Evolutionary conservation across 1,140 invertebrate genomes (phyloP), one percentile per base, ranked within the genome.

Genomic region (Lithobius niger): DNA sequence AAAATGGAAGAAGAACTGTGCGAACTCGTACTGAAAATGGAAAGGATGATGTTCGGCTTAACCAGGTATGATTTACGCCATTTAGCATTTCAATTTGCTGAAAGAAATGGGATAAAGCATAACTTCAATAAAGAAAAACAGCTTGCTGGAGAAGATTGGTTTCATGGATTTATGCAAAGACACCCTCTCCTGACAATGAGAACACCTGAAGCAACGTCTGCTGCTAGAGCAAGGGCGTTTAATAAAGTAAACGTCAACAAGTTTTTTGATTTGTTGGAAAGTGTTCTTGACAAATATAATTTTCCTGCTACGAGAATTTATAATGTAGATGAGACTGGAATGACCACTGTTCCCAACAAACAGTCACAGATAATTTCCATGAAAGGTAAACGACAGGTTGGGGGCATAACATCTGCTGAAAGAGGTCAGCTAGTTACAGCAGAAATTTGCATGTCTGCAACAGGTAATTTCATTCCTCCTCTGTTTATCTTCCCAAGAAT

Each of bases 221-320:
- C 25, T 16, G 31, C 53, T 2, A 10, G 53, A 26, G 40, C 52
- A 1, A 4, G 4, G 49, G 24, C 4, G 4, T 25, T 43, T 3
- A 54, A 1, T 16, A 52, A 50, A 53, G 56, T 53, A 53, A 51
- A 57, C 1, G 55, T 59, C 1, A 10, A 44, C 15, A 21, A 31
- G n/a, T 59, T 59, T 31, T 58, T 58, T 18, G 40, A 59, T 19
- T 2, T 53, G 25, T 18, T 57, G 15, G 61, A 56, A n/a, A n/a
- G n/a, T 3, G 4, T 3, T 4, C 4, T 25, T 26, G 10, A 1
- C 18, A 40, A 57, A 43, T 18, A 44, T 27, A 57, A 50, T 15
- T 55, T 54, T 27, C n/a, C 44, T 21, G 31, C 59, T 21, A 27
- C 16, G 10, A 48, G 24, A 21, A 51, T 51, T 16, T 51, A 25